phyloP scores from a whole-genome alignment of 2,888 invertebrate genomes.

The Agrotis ipsilon region DNA sequence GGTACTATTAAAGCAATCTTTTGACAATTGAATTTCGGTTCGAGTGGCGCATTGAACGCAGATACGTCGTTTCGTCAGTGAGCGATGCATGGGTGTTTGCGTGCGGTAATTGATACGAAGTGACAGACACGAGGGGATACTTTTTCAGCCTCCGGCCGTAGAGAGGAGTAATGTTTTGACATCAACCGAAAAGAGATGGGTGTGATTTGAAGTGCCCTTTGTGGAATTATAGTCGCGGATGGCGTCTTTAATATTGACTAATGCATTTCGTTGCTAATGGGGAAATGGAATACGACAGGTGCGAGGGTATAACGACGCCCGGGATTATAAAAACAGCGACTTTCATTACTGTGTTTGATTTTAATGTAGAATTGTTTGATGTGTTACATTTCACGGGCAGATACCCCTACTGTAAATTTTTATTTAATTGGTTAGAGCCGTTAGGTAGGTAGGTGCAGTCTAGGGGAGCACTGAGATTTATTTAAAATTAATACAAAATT shows the following conservation, averaged over 20 bases:
- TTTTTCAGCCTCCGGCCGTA: constrained; percentile 84
- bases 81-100: constrained; percentile 86
- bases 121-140: constrained; percentile 89
- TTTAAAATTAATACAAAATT: neutral
- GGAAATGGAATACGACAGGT: constrained; percentile 87
- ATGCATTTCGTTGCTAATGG: constrained; percentile 90
- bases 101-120: constrained; percentile 91
- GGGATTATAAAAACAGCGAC: constrained; percentile 69
- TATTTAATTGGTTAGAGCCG: constrained; percentile 17
- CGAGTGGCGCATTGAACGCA: constrained; percentile 79
- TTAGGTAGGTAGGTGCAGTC: neutral
- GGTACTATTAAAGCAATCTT: constrained; percentile 89
- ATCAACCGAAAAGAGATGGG: constrained; percentile 89
- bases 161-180: constrained; percentile 89
- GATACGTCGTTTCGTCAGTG: constrained; percentile 84
- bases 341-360: constrained; percentile 52
- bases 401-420: neutral
- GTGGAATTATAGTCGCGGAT: constrained; percentile 90
- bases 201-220: constrained; percentile 91
- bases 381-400: constrained; percentile 18
- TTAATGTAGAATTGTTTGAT: constrained; percentile 31
- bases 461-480: neutral
- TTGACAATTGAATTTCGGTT: constrained; percentile 90
- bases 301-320: constrained; percentile 79
- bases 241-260: constrained; percentile 91